A percentile compares a stretch with the other conserved stretches of the same genome.
Conservation (phyloP, 1,140 invertebrate species). For the Eumaeus atala region DNA sequence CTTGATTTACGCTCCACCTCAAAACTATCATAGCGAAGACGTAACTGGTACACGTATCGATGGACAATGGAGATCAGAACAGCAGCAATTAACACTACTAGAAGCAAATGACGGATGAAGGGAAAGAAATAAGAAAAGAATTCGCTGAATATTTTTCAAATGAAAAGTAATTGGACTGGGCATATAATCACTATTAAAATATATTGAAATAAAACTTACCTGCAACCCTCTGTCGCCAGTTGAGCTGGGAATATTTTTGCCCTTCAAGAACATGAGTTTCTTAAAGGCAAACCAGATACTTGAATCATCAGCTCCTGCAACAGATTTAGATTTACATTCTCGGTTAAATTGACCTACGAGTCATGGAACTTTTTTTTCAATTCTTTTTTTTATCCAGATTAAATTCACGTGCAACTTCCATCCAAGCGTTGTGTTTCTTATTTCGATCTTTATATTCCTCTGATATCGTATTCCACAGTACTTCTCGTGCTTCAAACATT, state of each 20-base stretch:
- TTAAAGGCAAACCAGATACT: conserved; percentile 30
- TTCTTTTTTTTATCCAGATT: conserved; percentile 22
- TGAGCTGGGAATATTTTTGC: conserved; percentile 27
- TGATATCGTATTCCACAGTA: conserved; percentile 26
- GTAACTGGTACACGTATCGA: conserved; percentile 27
- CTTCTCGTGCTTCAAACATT: conserved; percentile 27
- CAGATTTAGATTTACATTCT: conserved; percentile 30
- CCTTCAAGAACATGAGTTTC: conserved; percentile 29
- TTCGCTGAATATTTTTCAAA: conserved; percentile 29
- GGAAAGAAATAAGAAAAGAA: conserved; percentile 30
- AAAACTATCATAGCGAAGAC: conserved; percentile 24
- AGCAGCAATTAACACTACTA: conserved; percentile 28
- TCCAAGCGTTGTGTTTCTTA: conserved; percentile 30
- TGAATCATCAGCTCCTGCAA: conserved; percentile 30
- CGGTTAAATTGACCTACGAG: conserved; percentile 26
- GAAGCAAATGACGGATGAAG: conserved; percentile 26
- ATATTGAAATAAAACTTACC: conserved; percentile 28
- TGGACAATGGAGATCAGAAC: conserved; percentile 29
- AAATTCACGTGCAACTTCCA: conserved; percentile 25
- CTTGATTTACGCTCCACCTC: conserved; percentile 27
- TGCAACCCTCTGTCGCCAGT: conserved; percentile 28
- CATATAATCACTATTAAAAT: conserved; percentile 24
- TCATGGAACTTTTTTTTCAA: conserved; percentile 22
- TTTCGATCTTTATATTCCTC: conserved; percentile 27
- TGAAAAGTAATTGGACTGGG: conserved; percentile 26